Conservation (phyloP, 23 tunicate species). For the Trididemnum clinides region DNA sequence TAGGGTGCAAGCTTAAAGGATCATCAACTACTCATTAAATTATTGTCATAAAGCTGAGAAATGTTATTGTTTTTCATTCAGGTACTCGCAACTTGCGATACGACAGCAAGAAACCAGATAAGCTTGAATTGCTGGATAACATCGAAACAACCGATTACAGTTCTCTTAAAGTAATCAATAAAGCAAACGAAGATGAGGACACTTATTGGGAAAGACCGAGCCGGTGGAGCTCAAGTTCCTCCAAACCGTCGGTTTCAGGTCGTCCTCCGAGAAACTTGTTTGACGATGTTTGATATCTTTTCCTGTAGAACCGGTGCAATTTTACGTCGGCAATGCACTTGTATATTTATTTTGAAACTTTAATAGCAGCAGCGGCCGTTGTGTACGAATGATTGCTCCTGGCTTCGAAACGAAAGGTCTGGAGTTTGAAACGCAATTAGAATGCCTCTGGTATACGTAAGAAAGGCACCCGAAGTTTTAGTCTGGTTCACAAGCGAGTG, state of each 20-base stretch:
- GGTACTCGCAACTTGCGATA: not conserved
- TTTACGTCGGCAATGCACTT: not conserved
- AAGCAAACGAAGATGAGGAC: not conserved
- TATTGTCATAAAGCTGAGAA: too few species aligned
- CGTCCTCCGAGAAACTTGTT: slow-evolving; percentile 67
- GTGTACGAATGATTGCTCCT: too few species aligned
- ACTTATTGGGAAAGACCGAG: slow-evolving; percentile 11
- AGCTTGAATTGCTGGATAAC: slow-evolving; percentile 60
- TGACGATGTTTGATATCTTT: slow-evolving; percentile 65
- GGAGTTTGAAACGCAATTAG: too few species aligned
- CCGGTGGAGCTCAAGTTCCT: not conserved
- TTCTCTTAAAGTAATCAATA: slow-evolving; percentile 4
- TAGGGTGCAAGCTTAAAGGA: too few species aligned
- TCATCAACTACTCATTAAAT: not conserved
- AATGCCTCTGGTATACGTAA: too few species aligned
- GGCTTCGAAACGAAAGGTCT: too few species aligned
- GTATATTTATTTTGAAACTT: too few species aligned
- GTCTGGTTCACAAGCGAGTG: too few species aligned
- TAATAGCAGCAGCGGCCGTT: too few species aligned
- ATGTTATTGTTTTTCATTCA: too few species aligned
- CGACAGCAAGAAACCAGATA: slow-evolving; percentile 50
- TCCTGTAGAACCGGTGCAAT: slow-evolving; percentile 13
- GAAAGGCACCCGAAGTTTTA: too few species aligned
- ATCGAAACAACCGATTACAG: slow-evolving; percentile 71
- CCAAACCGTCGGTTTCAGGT: slow-evolving; percentile 4